Evolutionary conservation across 2,113 vertebrate species (phyloP), one percentile per base, ranked within the genome.

Genomic region (Aphelocoma coerulescens): DNA sequence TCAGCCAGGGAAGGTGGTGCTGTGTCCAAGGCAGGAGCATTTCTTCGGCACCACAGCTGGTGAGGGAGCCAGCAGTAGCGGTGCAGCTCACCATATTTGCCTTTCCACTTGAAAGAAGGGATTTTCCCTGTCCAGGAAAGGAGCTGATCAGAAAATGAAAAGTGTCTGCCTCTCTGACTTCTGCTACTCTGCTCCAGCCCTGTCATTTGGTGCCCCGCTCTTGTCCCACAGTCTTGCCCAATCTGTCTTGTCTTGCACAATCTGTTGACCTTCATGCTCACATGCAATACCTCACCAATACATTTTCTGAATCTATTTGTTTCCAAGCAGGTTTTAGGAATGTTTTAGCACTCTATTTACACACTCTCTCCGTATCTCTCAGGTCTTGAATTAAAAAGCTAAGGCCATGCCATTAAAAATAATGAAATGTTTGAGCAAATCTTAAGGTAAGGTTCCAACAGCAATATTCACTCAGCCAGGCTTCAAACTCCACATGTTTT

Each of bases 391-490:
- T 91, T 86, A 78, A 93, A 94, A 89, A 80, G 9, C 41, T 51
- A 74, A 72, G 43, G 67, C 57, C 20, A 85, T 30, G 43, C 26
- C 3, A 4, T 85, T 76, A 91, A 91, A 96, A 95, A 94, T 46
- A 94, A 76, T 39, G 81, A 91, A 92, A 95, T 4, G 3, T 27
- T 85, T 26, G 10, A 88, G 51, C 51, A 95, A 85, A 67, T 37
- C 73, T 49, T 58, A 84, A 93, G 52, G 77, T 92, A 77, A 91
- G 48, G 30, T 79, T 96, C 92, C 96, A 96, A 94, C 93, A 96
- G 86, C 63, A 96, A 94, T 74, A 94, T 67, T 82, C 74, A 26
- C 52, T 82, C 76, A 91, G 79, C 91, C 91, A 90, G 77, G 51
- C 67, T 93, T 91, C 52, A 93, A 75, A 63, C n/a, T 61, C 87